phyloP scores from a whole-genome alignment of 30 jellyfish, hydroid and myxozoan species.

The Catostylus mosaicus region DNA sequence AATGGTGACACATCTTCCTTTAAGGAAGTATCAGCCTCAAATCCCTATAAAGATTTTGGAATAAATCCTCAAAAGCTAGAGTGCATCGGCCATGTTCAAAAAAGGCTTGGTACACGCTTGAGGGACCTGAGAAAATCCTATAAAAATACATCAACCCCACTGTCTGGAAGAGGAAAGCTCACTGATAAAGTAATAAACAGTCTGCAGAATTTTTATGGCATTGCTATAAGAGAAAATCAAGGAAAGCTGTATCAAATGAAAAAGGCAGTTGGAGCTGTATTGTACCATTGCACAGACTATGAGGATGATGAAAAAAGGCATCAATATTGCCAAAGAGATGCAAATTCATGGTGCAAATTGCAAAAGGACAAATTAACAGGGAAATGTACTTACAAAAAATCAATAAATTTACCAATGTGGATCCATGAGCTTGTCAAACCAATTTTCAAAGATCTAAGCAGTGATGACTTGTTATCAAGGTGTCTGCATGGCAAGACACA shows the following conservation, averaged over 20 bases:
- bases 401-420: constrained; percentile 33
- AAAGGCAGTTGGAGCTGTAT: constrained; percentile 44
- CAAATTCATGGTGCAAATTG: constrained; percentile 57
- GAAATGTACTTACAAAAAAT: background rate
- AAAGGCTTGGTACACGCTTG: constrained; percentile 25
- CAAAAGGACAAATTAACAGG: constrained; percentile 28
- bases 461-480: constrained; percentile 20
- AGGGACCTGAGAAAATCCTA: background rate
- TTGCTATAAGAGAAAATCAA: constrained; percentile 49
- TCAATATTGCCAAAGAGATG: constrained; percentile 47
- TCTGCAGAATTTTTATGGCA: constrained; percentile 39
- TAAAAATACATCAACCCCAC: background rate
- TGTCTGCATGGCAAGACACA: constrained; percentile 46
- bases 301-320: constrained; percentile 21
- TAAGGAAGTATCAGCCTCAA: constrained; percentile 10
- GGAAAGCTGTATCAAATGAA: constrained; percentile 42
- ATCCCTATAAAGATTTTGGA: background rate
- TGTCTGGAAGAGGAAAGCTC: constrained; percentile 35
- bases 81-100: constrained; percentile 38
- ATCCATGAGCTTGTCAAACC: constrained; percentile 27
- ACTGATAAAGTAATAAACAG: constrained; percentile 29
- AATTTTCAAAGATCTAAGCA: constrained; percentile 2
- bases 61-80: background rate
- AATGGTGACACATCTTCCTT: constrained; percentile 48
- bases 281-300: constrained; percentile 52